Percentiles rank a stretch among this genome's conserved stretches.
These are phyloP conservation scores for Gymnorhina tibicen DNA, from an alignment of 2,113 vertebrate genomes.

Conservation along the genomic window DNA sequence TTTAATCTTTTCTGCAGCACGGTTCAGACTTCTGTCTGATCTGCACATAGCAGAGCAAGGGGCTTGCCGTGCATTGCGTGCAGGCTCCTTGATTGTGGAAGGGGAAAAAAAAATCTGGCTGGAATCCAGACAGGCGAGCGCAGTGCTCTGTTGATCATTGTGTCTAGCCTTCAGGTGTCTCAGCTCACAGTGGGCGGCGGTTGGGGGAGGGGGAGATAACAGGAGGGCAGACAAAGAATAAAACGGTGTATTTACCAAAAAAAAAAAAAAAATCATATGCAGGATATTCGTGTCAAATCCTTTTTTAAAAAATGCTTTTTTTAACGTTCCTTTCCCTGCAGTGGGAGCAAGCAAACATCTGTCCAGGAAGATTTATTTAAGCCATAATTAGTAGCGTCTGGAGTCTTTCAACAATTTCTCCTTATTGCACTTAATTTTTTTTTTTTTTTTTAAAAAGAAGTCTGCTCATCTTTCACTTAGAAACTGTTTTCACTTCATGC, in stretches of 20 bases:
- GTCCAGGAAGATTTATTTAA: constrained; percentile 84
- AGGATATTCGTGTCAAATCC: constrained; percentile 52
- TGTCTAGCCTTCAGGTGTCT: constrained; percentile 97
- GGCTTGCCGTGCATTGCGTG: constrained; percentile 75
- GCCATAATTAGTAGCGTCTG: constrained; percentile 94
- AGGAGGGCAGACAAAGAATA: constrained; percentile 90
- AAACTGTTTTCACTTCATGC: constrained; percentile 57
- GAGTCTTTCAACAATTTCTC: constrained; percentile 82
- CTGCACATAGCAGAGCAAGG: constrained; percentile 75
- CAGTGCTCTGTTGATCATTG: constrained; percentile 92
- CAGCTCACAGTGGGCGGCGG: constrained; percentile 81
- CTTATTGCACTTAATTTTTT: constrained; percentile 65
- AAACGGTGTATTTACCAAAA: constrained; percentile 67
- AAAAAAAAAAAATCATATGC: constrained; percentile 20
- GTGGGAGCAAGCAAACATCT: constrained; percentile 73
- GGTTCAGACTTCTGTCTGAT: constrained; percentile 75
- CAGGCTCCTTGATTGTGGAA: constrained; percentile 81
- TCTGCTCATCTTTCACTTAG: constrained; percentile 40
- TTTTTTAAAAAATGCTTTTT: constrained; percentile 76
- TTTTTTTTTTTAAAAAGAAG: constrained; percentile 10
- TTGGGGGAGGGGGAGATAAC: constrained; percentile 84
- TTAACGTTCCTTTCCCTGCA: constrained; percentile 69
- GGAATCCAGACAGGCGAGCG: constrained; percentile 84
- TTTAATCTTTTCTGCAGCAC: constrained; percentile 84
- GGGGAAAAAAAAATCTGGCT: constrained; percentile 70